Evolutionary conservation across 2,113 vertebrate species (phyloP).

Genomic region (Lethenteron reissneri): DNA sequence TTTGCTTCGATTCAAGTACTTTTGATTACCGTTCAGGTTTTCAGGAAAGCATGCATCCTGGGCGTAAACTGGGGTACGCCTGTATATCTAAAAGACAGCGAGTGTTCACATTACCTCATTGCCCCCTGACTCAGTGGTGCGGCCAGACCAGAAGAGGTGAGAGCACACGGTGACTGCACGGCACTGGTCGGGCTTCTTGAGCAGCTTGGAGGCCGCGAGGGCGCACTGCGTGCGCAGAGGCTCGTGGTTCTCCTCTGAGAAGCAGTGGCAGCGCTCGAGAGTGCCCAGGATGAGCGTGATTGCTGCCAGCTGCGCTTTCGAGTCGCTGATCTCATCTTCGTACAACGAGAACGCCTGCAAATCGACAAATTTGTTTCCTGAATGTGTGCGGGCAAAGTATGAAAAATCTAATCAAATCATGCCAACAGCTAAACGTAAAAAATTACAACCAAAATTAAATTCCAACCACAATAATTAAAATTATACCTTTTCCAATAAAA

Average conservation of each 20-base stretch:
- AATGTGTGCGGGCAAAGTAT: neutral
- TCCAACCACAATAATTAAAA: too few relatives aligned
- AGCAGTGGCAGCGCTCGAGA: constrained; percentile 79
- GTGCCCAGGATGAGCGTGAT: constrained; percentile 95
- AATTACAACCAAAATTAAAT: neutral
- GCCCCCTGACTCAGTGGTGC: constrained; percentile 74
- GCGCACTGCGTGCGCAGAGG: constrained; percentile 88
- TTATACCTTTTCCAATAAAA: too few relatives aligned
- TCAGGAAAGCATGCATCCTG: too few relatives aligned
- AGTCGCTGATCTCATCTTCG: constrained; percentile 96
- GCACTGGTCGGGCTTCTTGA: constrained; percentile 94
- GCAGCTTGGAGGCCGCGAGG: constrained; percentile 73
- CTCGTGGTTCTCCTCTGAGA: constrained; percentile 94
- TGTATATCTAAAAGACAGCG: too few relatives aligned
- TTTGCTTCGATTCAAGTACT: too few relatives aligned
- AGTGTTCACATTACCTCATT: constrained; percentile 42
- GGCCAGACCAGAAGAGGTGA: constrained; percentile 88
- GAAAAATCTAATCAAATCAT: neutral
- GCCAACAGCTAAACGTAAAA: neutral
- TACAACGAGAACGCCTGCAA: constrained; percentile 80
- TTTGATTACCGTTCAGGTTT: too few relatives aligned
- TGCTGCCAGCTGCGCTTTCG: constrained; percentile 92
- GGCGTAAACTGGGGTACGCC: too few relatives aligned
- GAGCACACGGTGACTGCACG: constrained; percentile 85
- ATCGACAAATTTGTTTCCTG: neutral